Percentiles rank a stretch among this genome's conserved stretches.
These are phyloP conservation scores for Pocillopora meandrina DNA, from an alignment of 92 coral and sea anemone species.

Conservation along the genomic window DNA sequence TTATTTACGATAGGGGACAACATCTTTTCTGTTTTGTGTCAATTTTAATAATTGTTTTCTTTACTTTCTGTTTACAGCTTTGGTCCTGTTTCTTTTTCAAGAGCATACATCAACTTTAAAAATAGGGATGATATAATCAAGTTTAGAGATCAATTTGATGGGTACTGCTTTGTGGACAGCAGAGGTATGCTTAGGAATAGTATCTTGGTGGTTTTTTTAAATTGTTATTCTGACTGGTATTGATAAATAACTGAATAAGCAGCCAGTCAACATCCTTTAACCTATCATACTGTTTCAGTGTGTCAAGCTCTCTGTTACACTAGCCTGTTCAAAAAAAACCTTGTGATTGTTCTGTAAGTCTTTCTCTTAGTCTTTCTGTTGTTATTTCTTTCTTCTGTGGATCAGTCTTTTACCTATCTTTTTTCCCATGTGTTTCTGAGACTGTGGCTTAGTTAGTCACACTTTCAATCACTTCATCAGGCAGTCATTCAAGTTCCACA, in stretches of 20 bases:
- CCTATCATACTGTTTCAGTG: too few species aligned
- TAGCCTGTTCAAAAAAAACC: too few species aligned
- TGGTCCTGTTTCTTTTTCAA: conserved; percentile 87
- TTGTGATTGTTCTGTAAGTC: too few species aligned
- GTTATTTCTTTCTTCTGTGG: too few species aligned
- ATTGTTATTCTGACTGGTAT: neutral
- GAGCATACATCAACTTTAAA: conserved; percentile 96
- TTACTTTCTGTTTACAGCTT: conserved; percentile 57
- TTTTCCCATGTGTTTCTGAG: too few species aligned
- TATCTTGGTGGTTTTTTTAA: neutral
- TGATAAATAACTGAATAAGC: too few species aligned
- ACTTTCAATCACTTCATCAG: neutral
- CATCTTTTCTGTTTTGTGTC: too few species aligned
- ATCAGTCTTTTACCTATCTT: too few species aligned
- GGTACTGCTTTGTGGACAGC: conserved; percentile 78
- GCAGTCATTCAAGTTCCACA: neutral
- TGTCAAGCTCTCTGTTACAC: too few species aligned
- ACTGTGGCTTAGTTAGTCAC: neutral
- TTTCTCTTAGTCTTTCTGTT: too few species aligned
- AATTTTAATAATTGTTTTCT: neutral
- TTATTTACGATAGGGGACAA: too few species aligned
- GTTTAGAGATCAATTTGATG: conserved; percentile 94
- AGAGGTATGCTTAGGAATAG: conserved; percentile 62
- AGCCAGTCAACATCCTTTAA: too few species aligned
- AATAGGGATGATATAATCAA: conserved; percentile 85